Evolutionary conservation across 2,888 invertebrate species (phyloP).

Genomic region (Tipula confusa): DNA sequence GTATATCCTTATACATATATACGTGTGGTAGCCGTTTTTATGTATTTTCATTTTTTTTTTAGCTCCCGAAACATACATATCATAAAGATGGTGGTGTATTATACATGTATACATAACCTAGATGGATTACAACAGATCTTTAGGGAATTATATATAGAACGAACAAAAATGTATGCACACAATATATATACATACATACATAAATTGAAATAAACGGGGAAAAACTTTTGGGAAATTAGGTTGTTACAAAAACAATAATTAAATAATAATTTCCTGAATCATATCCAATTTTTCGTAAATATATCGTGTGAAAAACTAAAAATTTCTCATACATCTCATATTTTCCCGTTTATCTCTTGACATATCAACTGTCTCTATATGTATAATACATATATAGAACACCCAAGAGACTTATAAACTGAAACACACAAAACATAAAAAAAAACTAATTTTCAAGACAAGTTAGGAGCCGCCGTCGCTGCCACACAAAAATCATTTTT

Average conservation of each 20-base stretch:
- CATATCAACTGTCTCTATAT: background rate
- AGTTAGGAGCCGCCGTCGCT: background rate
- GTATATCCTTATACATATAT: background rate
- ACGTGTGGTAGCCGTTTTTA: slow-evolving; percentile 15
- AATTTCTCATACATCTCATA: background rate
- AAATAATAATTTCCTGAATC: slow-evolving; percentile 3
- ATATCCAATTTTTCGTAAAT: background rate
- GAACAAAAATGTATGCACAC: too few species aligned
- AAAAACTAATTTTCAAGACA: background rate
- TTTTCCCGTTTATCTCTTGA: background rate
- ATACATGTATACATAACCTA: slow-evolving; percentile 3
- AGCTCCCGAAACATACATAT: background rate
- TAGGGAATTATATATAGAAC: background rate
- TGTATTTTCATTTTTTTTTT: background rate
- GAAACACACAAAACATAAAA: background rate
- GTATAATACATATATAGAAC: background rate
- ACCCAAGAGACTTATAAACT: background rate
- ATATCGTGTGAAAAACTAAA: slow-evolving; percentile 12
- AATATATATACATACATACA: background rate
- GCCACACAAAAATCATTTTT: background rate
- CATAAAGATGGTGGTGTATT: slow-evolving; percentile 4
- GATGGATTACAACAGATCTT: slow-evolving; percentile 25
- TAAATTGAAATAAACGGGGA: background rate
- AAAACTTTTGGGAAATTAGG: background rate
- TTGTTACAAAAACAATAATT: background rate